Evolutionary conservation across 2,113 vertebrate species (phyloP), one percentile per base, ranked within the genome.

Genomic region (Neopipo cinnamomea): DNA sequence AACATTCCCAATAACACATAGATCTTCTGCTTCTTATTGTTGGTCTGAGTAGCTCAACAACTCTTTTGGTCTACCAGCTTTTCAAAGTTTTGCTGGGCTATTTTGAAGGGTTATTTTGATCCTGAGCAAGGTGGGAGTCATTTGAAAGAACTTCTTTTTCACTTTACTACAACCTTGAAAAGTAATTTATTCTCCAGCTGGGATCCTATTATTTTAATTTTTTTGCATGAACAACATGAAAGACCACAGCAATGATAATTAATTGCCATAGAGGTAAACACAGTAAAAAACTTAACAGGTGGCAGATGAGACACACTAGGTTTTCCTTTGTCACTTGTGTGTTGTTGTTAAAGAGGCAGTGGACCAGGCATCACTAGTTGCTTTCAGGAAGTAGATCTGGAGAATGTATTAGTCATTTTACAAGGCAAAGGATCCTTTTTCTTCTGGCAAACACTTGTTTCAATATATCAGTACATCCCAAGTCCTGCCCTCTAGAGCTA

Each of bases 241-340:
- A 59, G 18, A 41, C 23, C 3, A 25, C 21, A 76, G 33, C 8
- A 33, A 8, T 63, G 33, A 44, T 66, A 89, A 70, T 14, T 76
- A 44, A 61, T 71, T 61, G 20, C 7, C 13, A 24, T 14, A 47
- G 27, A 75, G 13, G 66, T 8, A 58, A 80, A 53, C 1, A 15
- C 4, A n/a, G 25, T 31, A 15, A 72, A 66, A 85, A n/a, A 7
- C 3, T 1, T 3, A 53, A 8, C 14, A 71, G 22, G 6, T 1
- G 0, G 71, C 12, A 41, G 15, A 31, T 42, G 18, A 80, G 42
- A 76, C 79, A 80, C 7, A 44, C 4, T 0, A 3, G 2, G 2
- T 63, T 88, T 84, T 62, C 20, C 6, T 79, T 41, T 4, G 1
- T 56, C 27, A 37, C 8, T 25, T 37, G 3, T 24, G 33, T 52